Base-by-base conservation (phyloP, 1,140 invertebrate species). In the Microplitis demolitor region DNA sequence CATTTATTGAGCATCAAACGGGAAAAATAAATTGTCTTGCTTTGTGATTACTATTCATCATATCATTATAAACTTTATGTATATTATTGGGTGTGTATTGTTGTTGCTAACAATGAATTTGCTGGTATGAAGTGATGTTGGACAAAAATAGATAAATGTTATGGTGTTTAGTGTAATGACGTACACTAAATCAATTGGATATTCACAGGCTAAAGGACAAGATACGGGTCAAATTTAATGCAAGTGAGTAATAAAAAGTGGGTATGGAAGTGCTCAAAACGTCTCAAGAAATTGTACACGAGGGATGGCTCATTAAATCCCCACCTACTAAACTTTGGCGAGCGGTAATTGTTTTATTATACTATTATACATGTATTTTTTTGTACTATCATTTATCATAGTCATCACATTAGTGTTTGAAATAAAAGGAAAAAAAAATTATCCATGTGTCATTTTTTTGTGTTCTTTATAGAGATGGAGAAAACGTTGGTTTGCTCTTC, bases 291-390 rank as follows among this genome's bases (percentile, higher is more conserved):
- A 89, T 93, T 71, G 91, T 93, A 73, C 90, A 94, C 81, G 93
- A 96, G 88, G 96, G 96, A 72, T 97, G 95, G 95, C 89, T 97
- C 66, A 95, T 94, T 56, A 97, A 97, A 90, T 97, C 95, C 58
- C 96, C 96, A 72, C 96, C 95, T 34, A 91, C 92, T 53, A 96
- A 96, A 87, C 92, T 96, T 78, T 95, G 93, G 91, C 90, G 93
- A 90, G 95, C 94, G 82, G 95, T 97, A 89, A 92, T 93, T 93
- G 80, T 66, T 56, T 24, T 61, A 53, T 16, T 39, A n/a, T 3
- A 53, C 13, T 9, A 60, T 58, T 69, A 51, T 58, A 51, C 14
- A 3, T 54, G 4, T n/a, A 34, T 58, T 61, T 54, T 39, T 72
- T 71, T 69, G 69, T 63, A 16, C 69, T 66, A 2, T 31, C 13